Percentiles rank a stretch among this genome's conserved stretches.
Conservation (phyloP, 2,113 vertebrate genomes). For the Calonectris borealis region DNA sequence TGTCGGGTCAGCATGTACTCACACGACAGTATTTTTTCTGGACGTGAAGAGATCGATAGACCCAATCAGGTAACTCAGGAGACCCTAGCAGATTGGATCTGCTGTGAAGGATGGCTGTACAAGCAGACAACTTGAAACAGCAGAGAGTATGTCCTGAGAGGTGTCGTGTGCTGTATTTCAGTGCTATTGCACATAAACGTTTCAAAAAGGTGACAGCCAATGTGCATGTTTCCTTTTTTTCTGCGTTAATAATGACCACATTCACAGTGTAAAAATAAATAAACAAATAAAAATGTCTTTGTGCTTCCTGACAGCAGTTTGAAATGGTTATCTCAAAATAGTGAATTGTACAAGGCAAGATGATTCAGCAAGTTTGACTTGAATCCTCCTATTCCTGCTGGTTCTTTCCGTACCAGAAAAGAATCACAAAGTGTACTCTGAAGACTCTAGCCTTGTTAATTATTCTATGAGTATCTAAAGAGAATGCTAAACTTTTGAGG, state of each 20-base stretch:
- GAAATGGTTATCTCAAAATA: not conserved
- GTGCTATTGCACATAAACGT: not conserved
- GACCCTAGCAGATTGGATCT: not conserved
- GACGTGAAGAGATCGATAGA: rapidly evolving
- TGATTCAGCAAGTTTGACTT: not conserved
- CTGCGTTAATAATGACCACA: not conserved
- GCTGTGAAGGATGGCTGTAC: not conserved
- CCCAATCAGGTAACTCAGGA: not conserved
- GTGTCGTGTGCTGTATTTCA: rapidly evolving
- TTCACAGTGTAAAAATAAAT: not conserved
- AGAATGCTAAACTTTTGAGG: not conserved
- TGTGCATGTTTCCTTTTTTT: not conserved
- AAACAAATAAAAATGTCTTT: not conserved
- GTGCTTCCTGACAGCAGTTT: conserved; percentile 2
- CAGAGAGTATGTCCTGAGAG: rapidly evolving
- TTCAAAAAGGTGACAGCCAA: not conserved
- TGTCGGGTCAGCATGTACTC: rapidly evolving
- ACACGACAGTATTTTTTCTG: rapidly evolving
- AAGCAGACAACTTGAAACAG: not conserved
- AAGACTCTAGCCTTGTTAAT: not conserved
- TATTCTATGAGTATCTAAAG: not conserved
- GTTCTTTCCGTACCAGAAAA: not conserved
- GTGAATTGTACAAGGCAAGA: not conserved
- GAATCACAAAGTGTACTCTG: not conserved
- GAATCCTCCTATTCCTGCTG: not conserved